phyloP scores from a whole-genome alignment of 2,888 invertebrate genomes.

The Andrena camellia region DNA sequence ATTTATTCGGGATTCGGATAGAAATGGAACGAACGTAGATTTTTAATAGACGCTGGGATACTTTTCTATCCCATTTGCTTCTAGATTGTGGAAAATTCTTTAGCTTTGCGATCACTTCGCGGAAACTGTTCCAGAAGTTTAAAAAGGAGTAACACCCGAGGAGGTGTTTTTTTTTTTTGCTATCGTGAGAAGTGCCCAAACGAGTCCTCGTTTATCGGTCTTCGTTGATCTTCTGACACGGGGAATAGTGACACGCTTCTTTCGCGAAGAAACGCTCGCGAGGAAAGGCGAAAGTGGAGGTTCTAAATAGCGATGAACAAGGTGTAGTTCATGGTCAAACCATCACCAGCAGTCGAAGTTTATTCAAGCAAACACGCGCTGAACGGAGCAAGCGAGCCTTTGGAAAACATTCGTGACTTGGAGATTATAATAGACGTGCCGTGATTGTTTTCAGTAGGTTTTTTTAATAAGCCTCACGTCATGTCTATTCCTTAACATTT shows the following conservation, averaged over 20 bases:
- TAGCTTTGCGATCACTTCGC: neutral
- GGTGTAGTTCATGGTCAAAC: slow-evolving; percentile 57
- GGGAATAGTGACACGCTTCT: slow-evolving; percentile 3
- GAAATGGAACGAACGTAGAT: neutral
- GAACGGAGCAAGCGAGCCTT: slow-evolving; percentile 2
- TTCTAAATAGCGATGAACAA: slow-evolving; percentile 46
- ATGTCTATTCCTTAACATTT: neutral
- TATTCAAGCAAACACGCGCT: slow-evolving; percentile 28
- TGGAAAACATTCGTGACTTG: slow-evolving; percentile 5
- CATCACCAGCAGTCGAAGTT: slow-evolving; percentile 22
- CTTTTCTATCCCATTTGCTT: neutral
- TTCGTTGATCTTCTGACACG: slow-evolving; percentile 42
- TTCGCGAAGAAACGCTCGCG: slow-evolving; percentile 39
- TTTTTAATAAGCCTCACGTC: neutral
- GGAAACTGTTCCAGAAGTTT: neutral
- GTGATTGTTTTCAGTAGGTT: neutral
- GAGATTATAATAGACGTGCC: neutral
- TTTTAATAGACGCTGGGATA: neutral
- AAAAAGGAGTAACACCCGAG: neutral
- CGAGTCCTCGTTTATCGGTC: slow-evolving; percentile 35
- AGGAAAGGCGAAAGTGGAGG: slow-evolving; percentile 54
- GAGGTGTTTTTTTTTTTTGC: neutral
- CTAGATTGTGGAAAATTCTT: neutral
- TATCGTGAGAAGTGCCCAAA: slow-evolving; percentile 4
- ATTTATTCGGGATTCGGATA: neutral